Base-by-base conservation (phyloP, 2,797 vertebrate species). In the Echiichthys vipera region DNA sequence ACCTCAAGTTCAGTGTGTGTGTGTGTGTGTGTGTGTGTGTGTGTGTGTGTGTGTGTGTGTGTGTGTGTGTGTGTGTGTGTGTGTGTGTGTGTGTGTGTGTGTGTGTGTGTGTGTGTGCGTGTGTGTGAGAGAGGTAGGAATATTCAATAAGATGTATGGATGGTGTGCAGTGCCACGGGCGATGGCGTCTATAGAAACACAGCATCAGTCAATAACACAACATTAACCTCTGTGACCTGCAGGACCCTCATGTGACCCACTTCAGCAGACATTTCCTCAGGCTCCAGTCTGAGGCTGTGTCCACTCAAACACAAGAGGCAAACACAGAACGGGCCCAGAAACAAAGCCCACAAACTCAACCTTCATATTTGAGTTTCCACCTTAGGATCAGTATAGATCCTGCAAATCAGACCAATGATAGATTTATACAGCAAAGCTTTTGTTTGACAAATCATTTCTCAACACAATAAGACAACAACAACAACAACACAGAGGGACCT, bases 141-240 rank as follows among this genome's bases (percentile, higher is more conserved):
- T 14, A 72, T n/a, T 81, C 78, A 79, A 74, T 82, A 74, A 5
- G 9, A 56, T 27, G 61, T 63, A 65, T 62, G 25, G 50, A 67
- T 64, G 15, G 17, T 24, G 39, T 14, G 11, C 39, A 13, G 20
- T 0, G 63, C 66, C 43, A 1, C n/a, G 20, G 81, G 68, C 43
- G 3, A 47, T 29, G 9, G 9, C 0, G 18, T 54, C 51, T 40
- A 43, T 24, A 58, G 39, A n/a, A 45, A n/a, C n/a, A 49, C 58
- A 29, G 20, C 11, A 36, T 17, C 36, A 25, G 29, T 73, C 69
- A 18, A 45, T 67, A 43, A 50, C n/a, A 8, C 30, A 24, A 3
- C 45, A 18, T 51, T 50, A 50, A 25, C 34, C 42, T n/a, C 0
- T 14, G 37, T 13, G 56, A 67, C 39, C 56, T 45, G 15, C 7